Percentiles rank a stretch among this genome's conserved stretches.
Conservation (phyloP, 1,140 invertebrate genomes). For the Cecropterus lyciades region DNA sequence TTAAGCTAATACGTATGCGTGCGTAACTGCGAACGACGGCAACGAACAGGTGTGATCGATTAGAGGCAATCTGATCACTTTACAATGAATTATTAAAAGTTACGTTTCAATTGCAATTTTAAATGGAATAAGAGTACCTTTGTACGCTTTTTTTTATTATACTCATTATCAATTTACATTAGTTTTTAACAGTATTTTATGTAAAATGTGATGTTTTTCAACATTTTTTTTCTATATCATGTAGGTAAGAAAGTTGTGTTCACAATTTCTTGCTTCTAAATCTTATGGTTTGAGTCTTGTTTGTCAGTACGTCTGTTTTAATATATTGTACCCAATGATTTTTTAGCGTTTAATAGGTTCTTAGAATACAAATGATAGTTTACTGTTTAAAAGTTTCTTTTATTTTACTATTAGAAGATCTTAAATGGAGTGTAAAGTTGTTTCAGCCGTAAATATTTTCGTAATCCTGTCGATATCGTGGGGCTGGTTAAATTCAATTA, state of each 20-base stretch:
- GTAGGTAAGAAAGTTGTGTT: too few relatives aligned
- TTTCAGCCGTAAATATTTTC: conserved; percentile 18
- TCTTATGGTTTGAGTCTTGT: too few relatives aligned
- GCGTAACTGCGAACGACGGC: background rate
- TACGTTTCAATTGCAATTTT: conserved; percentile 4
- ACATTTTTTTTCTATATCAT: too few relatives aligned
- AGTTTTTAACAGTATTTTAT: too few relatives aligned
- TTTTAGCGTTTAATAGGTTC: background rate
- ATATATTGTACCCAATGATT: background rate
- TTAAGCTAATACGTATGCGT: conserved; percentile 9
- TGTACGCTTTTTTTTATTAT: too few relatives aligned
- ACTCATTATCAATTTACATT: too few relatives aligned
- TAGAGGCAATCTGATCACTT: conserved; percentile 6
- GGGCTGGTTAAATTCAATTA: conserved; percentile 19
- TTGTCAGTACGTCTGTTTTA: too few relatives aligned
- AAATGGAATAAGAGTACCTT: too few relatives aligned
- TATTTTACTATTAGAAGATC: conserved; percentile 4
- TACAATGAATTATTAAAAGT: conserved; percentile 8
- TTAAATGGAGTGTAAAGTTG: conserved; percentile 20
- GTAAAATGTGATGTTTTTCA: too few relatives aligned
- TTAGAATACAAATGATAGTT: background rate
- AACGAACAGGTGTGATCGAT: conserved; percentile 17
- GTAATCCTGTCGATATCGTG: conserved; percentile 14
- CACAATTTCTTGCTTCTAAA: too few relatives aligned
- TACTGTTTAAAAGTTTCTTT: conserved; percentile 1